A percentile compares a stretch with the other conserved stretches of the same genome.
phyloP scores from a whole-genome alignment of 1,140 invertebrate species.

The Acyrthosiphon pisum region DNA sequence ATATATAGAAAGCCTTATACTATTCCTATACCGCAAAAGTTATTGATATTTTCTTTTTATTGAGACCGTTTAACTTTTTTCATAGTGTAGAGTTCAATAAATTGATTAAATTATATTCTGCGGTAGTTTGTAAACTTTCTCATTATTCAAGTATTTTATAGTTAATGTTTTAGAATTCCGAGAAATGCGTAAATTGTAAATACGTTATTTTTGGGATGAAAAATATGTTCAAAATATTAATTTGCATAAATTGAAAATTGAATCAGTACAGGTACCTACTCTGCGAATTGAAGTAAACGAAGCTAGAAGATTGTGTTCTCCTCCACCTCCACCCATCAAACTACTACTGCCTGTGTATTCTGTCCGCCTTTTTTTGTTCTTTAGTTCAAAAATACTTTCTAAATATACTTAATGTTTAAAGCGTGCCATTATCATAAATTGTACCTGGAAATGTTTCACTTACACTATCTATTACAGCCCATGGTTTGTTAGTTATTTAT shows the following conservation, averaged over 20 bases:
- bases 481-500: neutral
- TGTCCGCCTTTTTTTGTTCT: neutral
- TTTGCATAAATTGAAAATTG: neutral
- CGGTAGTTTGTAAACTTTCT: neutral
- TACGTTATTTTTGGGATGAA: neutral
- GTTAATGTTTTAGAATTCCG: neutral
- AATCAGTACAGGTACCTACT: neutral
- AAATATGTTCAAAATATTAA: neutral
- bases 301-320: neutral
- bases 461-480: neutral
- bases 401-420: neutral
- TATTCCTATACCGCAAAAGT: neutral
- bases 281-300: neutral
- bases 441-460: neutral
- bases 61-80: neutral
- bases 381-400: conserved; percentile 2
- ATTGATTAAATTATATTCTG: neutral
- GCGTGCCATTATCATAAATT: neutral
- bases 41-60: neutral
- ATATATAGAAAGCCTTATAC: neutral
- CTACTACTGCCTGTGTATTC: neutral
- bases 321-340: neutral
- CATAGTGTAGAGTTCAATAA: neutral
- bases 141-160: neutral
- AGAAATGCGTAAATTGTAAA: neutral